These are phyloP conservation scores for Mercenaria mercenaria DNA, from an alignment of 1,140 invertebrate species.

Conservation along the genomic window DNA sequence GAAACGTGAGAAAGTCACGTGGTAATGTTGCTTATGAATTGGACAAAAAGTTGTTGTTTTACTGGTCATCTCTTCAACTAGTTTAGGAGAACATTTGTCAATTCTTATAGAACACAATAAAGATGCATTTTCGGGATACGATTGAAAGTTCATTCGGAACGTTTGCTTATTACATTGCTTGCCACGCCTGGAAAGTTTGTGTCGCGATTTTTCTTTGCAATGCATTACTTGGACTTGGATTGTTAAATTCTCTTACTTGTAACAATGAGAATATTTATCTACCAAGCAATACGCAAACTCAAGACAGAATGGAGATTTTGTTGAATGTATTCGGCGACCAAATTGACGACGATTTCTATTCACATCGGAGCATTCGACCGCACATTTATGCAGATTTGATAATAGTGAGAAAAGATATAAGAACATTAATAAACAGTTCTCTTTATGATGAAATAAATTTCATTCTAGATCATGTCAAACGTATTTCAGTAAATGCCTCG, in stretches of 20 bases:
- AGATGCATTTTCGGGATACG: too few species aligned
- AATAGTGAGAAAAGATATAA: neutral
- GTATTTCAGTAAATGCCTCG: neutral
- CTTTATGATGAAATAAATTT: neutral
- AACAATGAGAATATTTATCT: slow-evolving; percentile 4
- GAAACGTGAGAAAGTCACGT: too few species aligned
- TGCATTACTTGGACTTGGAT: neutral
- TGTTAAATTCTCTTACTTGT: neutral
- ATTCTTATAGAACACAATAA: too few species aligned
- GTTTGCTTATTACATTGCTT: neutral
- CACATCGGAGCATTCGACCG: neutral
- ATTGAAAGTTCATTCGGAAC: neutral
- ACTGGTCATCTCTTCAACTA: too few species aligned
- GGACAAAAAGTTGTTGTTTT: too few species aligned
- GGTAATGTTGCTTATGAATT: too few species aligned
- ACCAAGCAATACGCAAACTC: neutral
- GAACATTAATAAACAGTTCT: neutral
- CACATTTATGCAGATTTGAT: neutral
- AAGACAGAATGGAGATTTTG: neutral
- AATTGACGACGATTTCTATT: neutral
- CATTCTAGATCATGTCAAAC: neutral
- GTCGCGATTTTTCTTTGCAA: neutral
- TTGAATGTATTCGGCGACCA: neutral
- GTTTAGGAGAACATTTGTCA: too few species aligned
- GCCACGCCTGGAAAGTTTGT: neutral